Conservation (phyloP, 2,113 vertebrate genomes). For the Psephotus haematonotus region DNA sequence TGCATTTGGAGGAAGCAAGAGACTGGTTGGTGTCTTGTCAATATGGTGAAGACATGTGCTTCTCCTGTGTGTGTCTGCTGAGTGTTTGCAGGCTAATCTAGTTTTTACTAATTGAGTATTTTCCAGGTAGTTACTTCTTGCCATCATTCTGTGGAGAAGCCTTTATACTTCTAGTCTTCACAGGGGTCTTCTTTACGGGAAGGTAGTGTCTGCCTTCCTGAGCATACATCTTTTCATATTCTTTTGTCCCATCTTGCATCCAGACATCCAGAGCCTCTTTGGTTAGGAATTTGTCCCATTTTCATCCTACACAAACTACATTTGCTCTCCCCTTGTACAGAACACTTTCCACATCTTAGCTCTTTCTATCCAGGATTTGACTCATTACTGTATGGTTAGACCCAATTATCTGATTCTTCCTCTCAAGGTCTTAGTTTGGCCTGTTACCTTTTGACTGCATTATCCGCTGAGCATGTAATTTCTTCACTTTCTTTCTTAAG, state of each 20-base stretch:
- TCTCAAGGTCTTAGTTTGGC: neutral
- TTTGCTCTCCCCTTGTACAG: neutral
- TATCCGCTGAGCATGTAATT: neutral
- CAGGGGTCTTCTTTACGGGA: neutral
- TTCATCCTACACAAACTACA: neutral
- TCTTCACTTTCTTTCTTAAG: neutral
- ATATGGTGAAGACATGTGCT: neutral
- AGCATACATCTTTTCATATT: neutral
- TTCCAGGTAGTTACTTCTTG: neutral
- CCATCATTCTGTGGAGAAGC: accelerated
- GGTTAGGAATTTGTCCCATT: neutral
- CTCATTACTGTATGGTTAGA: neutral
- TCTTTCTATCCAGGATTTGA: neutral
- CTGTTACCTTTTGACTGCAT: neutral
- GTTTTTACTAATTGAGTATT: neutral
- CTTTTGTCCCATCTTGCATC: neutral
- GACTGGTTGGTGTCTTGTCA: neutral
- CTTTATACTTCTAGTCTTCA: neutral
- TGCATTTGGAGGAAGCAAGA: neutral
- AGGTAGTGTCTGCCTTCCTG: neutral
- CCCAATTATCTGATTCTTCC: neutral
- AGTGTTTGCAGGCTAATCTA: neutral
- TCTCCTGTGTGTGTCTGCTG: neutral
- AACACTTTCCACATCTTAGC: neutral
- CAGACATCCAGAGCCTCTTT: neutral